These are phyloP conservation scores for Echeneis naucrates DNA, from an alignment of 2,797 vertebrate genomes.

Conservation along the genomic window DNA sequence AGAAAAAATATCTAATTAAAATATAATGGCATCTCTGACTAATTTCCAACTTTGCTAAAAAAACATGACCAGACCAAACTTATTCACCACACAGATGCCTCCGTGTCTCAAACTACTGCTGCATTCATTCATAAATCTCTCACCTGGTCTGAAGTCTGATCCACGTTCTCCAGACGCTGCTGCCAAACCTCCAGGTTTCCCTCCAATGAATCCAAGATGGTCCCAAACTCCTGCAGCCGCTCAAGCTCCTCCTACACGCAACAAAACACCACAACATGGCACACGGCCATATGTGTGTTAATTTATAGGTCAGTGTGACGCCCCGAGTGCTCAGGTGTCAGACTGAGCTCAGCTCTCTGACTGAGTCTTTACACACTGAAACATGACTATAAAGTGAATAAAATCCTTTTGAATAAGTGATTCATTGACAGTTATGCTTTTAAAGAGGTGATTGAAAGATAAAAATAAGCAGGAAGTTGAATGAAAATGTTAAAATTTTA, in stretches of 20 bases:
- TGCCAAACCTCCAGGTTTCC: constrained; percentile 80
- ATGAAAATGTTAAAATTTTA: background rate
- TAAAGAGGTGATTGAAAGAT: background rate
- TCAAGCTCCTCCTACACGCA: constrained; percentile 75
- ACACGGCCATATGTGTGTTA: background rate
- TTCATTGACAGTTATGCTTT: background rate
- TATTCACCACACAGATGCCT: background rate
- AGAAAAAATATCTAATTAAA: background rate
- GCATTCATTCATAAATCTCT: constrained; percentile 17
- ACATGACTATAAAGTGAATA: too few relatives aligned
- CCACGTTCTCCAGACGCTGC: constrained; percentile 65
- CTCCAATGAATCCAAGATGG: constrained; percentile 83
- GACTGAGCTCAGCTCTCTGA: background rate
- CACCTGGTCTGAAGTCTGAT: constrained; percentile 50
- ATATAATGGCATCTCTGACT: background rate
- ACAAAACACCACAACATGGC: background rate
- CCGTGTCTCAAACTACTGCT: too few relatives aligned
- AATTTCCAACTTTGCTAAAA: background rate
- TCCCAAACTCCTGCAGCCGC: constrained; percentile 85
- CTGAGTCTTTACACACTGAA: too few relatives aligned
- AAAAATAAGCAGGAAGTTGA: background rate
- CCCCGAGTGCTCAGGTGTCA: background rate
- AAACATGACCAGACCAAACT: background rate
- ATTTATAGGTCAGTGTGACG: constrained; percentile 53
- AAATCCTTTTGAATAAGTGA: background rate